Percentiles rank a stretch among this genome's conserved stretches.
These are phyloP conservation scores for Drosophila borealis DNA, from an alignment of 2,888 invertebrate genomes.

Conservation along the genomic window DNA sequence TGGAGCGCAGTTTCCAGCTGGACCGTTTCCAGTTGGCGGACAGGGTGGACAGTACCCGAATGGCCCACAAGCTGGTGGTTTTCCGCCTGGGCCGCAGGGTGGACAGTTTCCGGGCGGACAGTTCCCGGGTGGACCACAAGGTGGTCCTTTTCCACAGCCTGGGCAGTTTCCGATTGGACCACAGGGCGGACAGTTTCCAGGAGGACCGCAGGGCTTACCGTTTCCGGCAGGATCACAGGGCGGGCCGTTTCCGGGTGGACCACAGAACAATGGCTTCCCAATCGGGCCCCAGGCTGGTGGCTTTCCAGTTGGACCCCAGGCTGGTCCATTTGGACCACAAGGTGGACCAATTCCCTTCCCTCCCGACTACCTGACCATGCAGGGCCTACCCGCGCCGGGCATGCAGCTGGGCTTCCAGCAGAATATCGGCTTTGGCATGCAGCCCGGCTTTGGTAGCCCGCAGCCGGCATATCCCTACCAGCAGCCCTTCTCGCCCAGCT, in stretches of 20 bases:
- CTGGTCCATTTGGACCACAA: constrained; percentile 21
- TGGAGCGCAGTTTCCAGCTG: constrained; percentile 28
- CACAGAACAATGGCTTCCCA: constrained; percentile 22
- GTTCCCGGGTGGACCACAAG: constrained; percentile 9
- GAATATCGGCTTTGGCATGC: constrained; percentile 43
- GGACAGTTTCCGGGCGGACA: not conserved
- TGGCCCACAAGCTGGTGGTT: constrained; percentile 9
- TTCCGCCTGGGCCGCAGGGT: constrained; percentile 22
- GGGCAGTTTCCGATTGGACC: constrained; percentile 17
- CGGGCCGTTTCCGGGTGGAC: constrained; percentile 12
- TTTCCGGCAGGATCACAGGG: constrained; percentile 32
- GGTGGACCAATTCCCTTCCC: constrained; percentile 23
- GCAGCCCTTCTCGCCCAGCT: constrained; percentile 60
- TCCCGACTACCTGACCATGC: constrained; percentile 56
- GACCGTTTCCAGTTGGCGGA: constrained; percentile 18
- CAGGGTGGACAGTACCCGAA: constrained; percentile 1
- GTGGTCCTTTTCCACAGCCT: constrained; percentile 15
- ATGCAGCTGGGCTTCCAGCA: constrained; percentile 49
- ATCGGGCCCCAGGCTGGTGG: constrained; percentile 7
- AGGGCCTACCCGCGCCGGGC: constrained; percentile 52
- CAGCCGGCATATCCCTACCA: constrained; percentile 44
- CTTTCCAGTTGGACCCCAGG: constrained; percentile 24
- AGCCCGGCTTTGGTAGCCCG: constrained; percentile 43
- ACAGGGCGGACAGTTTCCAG: constrained; percentile 16
- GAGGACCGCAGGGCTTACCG: constrained; percentile 1